phyloP scores from a whole-genome alignment of 2,888 invertebrate genomes.

The Pharmacophagus antenor region DNA sequence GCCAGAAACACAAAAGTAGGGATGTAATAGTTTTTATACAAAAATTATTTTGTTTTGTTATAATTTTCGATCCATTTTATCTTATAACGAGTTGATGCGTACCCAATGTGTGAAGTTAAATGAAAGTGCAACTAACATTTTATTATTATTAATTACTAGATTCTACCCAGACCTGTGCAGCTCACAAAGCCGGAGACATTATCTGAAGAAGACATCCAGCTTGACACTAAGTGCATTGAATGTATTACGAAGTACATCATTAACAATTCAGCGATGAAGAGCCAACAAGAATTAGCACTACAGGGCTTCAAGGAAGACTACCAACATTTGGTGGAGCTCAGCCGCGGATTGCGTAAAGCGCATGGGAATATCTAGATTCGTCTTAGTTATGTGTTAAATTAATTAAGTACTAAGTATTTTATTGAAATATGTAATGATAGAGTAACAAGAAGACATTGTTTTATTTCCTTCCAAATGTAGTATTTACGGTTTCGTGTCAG shows the following conservation, averaged over 20 bases:
- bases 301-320: constrained; percentile 86
- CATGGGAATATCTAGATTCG: constrained; percentile 77
- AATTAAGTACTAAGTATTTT: constrained; percentile 44
- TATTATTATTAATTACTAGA: constrained; percentile 50
- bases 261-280: constrained; percentile 83
- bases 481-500: too few species aligned
- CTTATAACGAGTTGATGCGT: too few species aligned
- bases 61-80: background rate
- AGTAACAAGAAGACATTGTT: background rate
- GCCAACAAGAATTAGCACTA: constrained; percentile 85
- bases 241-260: constrained; percentile 83
- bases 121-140: background rate
- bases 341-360: constrained; percentile 83
- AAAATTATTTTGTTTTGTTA: too few species aligned
- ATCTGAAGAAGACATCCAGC: constrained; percentile 75
- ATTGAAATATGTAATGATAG: background rate
- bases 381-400: constrained; percentile 45
- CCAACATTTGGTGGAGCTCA: constrained; percentile 80
- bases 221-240: constrained; percentile 78
- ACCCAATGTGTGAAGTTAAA: background rate
- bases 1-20: too few species aligned
- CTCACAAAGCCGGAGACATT: constrained; percentile 70
- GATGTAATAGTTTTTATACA: too few species aligned
- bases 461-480: too few species aligned
- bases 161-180: constrained; percentile 64